A percentile compares a stretch with the other conserved stretches of the same genome.
phyloP scores from a whole-genome alignment of 2,797 vertebrate species.

The Gobio occitaniae region DNA sequence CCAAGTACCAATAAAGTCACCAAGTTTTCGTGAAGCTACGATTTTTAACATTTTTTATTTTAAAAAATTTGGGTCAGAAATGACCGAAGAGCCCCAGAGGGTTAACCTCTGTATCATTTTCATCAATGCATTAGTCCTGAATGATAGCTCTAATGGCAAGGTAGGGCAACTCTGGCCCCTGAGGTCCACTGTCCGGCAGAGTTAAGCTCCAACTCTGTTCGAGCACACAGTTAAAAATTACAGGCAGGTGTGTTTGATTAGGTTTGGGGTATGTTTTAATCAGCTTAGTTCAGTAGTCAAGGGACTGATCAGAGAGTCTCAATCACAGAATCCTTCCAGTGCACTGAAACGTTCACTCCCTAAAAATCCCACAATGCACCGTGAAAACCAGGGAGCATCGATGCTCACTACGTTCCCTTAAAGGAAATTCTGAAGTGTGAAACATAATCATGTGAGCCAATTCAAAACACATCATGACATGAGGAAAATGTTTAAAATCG shows the following conservation, averaged over 20 bases:
- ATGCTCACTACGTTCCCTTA: background rate
- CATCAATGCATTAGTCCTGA: background rate
- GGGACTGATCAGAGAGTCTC: background rate
- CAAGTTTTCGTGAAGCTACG: too few species aligned
- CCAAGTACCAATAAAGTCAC: too few species aligned
- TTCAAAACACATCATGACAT: background rate
- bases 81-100: too few species aligned
- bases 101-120: background rate
- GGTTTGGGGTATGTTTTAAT: background rate
- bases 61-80: too few species aligned
- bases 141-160: background rate
- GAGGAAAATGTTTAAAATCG: background rate
- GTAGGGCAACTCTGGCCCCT: background rate
- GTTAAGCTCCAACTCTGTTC: background rate
- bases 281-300: background rate
- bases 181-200: too few species aligned
- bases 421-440: background rate
- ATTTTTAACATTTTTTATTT: too few species aligned
- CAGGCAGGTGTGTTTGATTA: background rate
- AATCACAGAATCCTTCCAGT: background rate
- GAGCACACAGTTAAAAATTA: background rate
- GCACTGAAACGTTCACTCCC: background rate
- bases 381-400: background rate
- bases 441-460: background rate
- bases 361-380: background rate